These are phyloP conservation scores for Scalopus aquaticus DNA, from an alignment of 2,113 vertebrate genomes.

Conservation along the genomic window DNA sequence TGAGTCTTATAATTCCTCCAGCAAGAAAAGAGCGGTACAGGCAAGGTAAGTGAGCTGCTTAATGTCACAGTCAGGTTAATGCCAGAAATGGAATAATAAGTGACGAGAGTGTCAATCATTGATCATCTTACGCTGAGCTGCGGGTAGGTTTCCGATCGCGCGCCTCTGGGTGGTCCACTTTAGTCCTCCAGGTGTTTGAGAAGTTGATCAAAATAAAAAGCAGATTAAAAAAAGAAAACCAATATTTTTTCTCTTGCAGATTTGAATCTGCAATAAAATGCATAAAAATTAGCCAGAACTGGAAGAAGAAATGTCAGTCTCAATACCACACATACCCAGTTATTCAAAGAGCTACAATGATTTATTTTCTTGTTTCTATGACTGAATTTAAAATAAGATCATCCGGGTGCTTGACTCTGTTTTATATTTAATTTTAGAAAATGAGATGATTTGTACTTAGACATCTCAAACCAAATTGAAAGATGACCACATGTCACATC, in stretches of 20 bases:
- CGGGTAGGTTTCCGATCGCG: slow-evolving; percentile 9
- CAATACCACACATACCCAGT: not conserved
- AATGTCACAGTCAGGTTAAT: not conserved
- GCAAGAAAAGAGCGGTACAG: slow-evolving; percentile 14
- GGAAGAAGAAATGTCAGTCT: not conserved
- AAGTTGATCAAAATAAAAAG: slow-evolving; percentile 56
- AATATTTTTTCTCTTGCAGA: slow-evolving; percentile 13
- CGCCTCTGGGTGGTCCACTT: slow-evolving; percentile 11
- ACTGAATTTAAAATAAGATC: not conserved
- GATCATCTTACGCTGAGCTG: not conserved
- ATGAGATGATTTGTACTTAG: not conserved
- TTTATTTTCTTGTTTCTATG: not conserved
- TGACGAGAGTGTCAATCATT: not conserved
- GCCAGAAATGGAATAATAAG: not conserved
- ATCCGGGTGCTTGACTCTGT: not conserved
- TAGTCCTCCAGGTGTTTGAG: not conserved
- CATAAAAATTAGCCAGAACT: slow-evolving; percentile 28
- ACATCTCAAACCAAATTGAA: not conserved
- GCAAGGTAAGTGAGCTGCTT: not conserved
- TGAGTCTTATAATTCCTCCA: not conserved
- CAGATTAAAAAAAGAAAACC: not conserved
- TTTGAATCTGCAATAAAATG: not conserved
- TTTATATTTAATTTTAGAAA: slow-evolving; percentile 43
- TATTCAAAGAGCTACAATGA: not conserved
- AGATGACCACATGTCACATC: not conserved